phyloP scores from a whole-genome alignment of 2,888 invertebrate genomes.

The Perizoma affinitatum region DNA sequence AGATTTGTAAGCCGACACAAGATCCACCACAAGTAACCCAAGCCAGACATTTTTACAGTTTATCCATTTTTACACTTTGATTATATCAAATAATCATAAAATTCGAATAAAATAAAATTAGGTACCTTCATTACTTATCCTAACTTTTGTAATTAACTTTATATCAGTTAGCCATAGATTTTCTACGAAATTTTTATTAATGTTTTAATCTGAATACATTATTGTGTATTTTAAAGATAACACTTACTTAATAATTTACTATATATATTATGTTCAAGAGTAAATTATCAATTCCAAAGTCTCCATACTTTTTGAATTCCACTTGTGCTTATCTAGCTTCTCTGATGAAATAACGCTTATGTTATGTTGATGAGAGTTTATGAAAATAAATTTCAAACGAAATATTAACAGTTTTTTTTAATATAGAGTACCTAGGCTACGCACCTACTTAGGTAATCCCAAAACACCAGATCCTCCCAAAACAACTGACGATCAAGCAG shows the following conservation, averaged over 20 bases:
- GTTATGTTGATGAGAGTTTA: constrained; percentile 64
- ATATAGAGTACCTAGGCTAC: neutral
- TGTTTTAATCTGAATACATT: neutral
- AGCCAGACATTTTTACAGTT: constrained; percentile 1
- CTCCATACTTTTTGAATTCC: no score
- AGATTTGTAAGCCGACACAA: no score
- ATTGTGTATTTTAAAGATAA: neutral
- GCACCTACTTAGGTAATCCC: no score
- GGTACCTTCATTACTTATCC: no score
- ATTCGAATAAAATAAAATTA: no score
- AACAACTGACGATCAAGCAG: no score
- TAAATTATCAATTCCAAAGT: constrained; percentile 14
- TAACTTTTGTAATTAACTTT: constrained; percentile 15
- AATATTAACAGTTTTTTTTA: neutral
- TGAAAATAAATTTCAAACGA: constrained; percentile 67
- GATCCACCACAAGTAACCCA: neutral
- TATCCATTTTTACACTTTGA: neutral
- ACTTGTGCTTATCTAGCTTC: constrained; percentile 48
- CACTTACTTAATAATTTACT: neutral
- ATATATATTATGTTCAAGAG: no score
- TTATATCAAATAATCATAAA: no score
- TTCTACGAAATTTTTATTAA: constrained; percentile 21
- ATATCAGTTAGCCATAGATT: constrained; percentile 23
- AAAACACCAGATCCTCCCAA: no score
- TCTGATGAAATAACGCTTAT: constrained; percentile 47